phyloP scores from a whole-genome alignment of 2,113 vertebrate species.

The Dicerorhinus sumatrensis region DNA sequence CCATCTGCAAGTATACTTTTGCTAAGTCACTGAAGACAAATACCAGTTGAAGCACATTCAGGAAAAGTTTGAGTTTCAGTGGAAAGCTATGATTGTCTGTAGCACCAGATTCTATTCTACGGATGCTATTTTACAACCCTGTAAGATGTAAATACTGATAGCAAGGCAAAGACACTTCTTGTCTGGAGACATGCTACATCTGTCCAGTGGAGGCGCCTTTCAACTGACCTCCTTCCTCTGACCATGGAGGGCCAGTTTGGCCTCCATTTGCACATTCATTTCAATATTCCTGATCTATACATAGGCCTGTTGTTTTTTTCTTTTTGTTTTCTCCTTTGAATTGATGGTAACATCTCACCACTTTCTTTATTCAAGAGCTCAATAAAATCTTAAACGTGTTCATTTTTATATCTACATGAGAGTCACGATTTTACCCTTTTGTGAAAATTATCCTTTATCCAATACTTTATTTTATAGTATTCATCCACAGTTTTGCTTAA shows the following conservation, averaged over 20 bases:
- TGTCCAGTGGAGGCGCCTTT: background rate
- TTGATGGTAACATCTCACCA: background rate
- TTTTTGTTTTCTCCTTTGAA: background rate
- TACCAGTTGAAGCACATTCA: background rate
- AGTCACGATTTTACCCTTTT: background rate
- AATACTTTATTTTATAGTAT: background rate
- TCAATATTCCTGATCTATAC: background rate
- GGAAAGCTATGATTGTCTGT: background rate
- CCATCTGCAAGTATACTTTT: background rate
- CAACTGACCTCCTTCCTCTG: background rate
- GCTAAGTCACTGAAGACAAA: background rate
- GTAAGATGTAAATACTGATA: background rate
- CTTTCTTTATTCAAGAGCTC: background rate
- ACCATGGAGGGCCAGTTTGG: background rate
- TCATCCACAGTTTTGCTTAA: background rate
- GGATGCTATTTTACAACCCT: background rate
- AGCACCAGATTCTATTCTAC: background rate
- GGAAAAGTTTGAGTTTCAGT: background rate
- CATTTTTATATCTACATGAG: background rate
- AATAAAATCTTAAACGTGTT: background rate
- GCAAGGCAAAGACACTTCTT: background rate
- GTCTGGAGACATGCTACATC: background rate
- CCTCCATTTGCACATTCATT: background rate
- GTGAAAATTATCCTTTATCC: background rate
- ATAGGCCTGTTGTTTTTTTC: background rate